These are phyloP conservation scores for Tribolium castaneum DNA, from an alignment of 1,140 invertebrate species.

Conservation along the genomic window DNA sequence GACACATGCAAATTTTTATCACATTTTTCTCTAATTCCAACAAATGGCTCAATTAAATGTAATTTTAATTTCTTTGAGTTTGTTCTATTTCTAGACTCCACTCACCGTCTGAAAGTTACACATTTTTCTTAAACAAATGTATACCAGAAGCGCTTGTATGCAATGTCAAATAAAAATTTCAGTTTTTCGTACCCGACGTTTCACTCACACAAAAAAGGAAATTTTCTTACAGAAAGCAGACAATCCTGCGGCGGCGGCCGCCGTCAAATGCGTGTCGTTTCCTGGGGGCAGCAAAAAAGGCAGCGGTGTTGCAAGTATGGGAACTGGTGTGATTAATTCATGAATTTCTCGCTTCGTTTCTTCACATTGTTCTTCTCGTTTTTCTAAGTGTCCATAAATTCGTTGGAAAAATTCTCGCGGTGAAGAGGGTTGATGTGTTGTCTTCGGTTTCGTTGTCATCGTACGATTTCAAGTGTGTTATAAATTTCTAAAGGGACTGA, in stretches of 20 bases:
- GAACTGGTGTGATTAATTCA: constrained; percentile 57
- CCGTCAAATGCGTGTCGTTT: constrained; percentile 64
- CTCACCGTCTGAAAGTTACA: no score
- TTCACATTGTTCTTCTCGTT: constrained; percentile 52
- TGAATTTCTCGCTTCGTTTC: constrained; percentile 22
- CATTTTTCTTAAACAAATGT: no score
- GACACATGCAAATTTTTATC: no score
- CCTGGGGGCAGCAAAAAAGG: constrained; percentile 61
- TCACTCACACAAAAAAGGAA: constrained; percentile 34
- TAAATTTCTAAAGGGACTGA: neutral
- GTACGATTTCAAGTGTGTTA: neutral
- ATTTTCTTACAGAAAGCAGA: constrained; percentile 72
- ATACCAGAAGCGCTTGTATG: no score
- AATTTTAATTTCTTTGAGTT: no score
- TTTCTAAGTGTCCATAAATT: constrained; percentile 73
- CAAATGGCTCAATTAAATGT: no score
- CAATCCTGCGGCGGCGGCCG: constrained; percentile 68
- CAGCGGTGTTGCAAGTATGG: constrained; percentile 58
- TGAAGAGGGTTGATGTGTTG: constrained; percentile 70
- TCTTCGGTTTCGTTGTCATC: constrained; percentile 47
- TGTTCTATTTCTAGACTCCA: no score
- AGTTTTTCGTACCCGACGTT: neutral
- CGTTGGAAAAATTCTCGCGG: constrained; percentile 75
- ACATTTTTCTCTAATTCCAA: no score
- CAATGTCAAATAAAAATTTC: neutral